Percentiles rank a stretch among this genome's conserved stretches.
These are phyloP conservation scores for Heliothis virescens DNA, from an alignment of 1,140 invertebrate species.

Conservation along the genomic window DNA sequence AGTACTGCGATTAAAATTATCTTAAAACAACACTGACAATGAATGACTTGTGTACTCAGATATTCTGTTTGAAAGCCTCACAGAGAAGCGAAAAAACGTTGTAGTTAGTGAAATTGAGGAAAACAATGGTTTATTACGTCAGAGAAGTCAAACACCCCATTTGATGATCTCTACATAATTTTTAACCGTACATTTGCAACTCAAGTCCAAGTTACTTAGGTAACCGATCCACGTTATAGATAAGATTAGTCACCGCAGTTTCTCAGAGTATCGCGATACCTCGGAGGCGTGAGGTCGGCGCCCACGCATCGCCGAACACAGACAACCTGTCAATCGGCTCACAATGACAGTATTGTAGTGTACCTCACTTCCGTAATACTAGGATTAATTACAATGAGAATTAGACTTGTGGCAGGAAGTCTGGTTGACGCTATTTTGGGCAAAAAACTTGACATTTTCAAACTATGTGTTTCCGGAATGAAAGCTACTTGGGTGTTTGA, in stretches of 20 bases:
- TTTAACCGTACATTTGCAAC: neutral
- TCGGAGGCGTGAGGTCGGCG: conserved; percentile 40
- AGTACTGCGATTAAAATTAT: no score
- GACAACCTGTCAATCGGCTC: conserved; percentile 56
- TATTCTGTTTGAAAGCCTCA: no score
- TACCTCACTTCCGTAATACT: conserved; percentile 28
- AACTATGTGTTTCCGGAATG: no score
- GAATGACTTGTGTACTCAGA: no score
- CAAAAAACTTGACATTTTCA: neutral
- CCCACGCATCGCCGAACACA: conserved; percentile 37
- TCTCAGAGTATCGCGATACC: conserved; percentile 12
- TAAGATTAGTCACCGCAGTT: conserved; percentile 30
- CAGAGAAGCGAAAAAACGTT: no score
- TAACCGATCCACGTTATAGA: neutral
- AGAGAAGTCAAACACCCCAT: no score
- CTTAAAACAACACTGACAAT: no score
- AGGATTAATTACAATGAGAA: neutral
- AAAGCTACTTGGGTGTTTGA: no score
- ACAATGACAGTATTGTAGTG: conserved; percentile 11
- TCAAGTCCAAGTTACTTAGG: neutral
- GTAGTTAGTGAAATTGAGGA: no score
- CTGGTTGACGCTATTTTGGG: neutral
- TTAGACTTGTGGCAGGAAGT: neutral
- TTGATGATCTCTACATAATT: no score
- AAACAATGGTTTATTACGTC: no score